Percentiles rank a stretch among this genome's conserved stretches.
Evolutionary conservation across 2,113 vertebrate genomes (phyloP).

Genomic region (Plectropomus leopardus): DNA sequence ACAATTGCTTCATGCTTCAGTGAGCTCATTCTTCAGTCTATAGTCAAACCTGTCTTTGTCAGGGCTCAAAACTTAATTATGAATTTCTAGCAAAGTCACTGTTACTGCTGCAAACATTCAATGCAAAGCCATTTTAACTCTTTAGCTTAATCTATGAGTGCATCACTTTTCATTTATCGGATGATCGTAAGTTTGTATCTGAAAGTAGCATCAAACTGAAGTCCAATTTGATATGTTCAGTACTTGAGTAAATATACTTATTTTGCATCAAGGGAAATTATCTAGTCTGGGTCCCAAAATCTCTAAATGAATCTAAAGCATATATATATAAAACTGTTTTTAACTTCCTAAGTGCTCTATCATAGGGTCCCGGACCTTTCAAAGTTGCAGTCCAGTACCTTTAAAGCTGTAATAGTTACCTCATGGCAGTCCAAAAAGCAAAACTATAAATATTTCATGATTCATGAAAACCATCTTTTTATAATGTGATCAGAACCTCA

Average conservation of each 20-base stretch:
- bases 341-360: not conserved
- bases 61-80: too few relatives aligned
- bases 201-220: too few relatives aligned
- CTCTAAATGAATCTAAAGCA: too few relatives aligned
- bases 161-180: not conserved
- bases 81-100: too few relatives aligned
- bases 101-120: too few relatives aligned
- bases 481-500: not conserved
- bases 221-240: too few relatives aligned
- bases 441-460: not conserved
- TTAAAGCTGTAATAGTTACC: not conserved
- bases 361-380: not conserved
- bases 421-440: not conserved
- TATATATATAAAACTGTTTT: not conserved
- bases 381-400: not conserved
- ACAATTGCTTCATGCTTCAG: too few relatives aligned
- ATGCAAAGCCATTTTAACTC: not conserved
- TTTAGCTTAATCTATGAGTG: too few relatives aligned
- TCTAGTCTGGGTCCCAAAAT: not conserved
- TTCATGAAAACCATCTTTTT: not conserved
- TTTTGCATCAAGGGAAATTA: not conserved
- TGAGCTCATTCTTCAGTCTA: too few relatives aligned
- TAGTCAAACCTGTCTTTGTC: too few relatives aligned
- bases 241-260: not conserved
- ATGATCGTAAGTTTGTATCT: not conserved